Conservation (phyloP, 2,888 invertebrate genomes). For the Dioctria linearis region DNA sequence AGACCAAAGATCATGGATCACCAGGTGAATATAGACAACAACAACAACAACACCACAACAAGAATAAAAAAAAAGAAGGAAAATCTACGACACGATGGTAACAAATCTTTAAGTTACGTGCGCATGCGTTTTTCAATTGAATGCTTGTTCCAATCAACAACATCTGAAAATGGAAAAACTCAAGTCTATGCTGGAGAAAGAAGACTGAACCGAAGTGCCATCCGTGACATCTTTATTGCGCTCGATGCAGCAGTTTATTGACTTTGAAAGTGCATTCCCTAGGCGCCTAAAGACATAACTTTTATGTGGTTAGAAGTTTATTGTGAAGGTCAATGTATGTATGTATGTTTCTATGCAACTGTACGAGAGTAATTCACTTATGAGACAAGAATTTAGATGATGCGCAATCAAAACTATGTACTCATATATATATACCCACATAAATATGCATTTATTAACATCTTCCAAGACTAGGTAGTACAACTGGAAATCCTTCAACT, state of each 20-base stretch:
- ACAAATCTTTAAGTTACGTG: constrained; percentile 47
- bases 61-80: background rate
- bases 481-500: constrained; percentile 39
- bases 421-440: background rate
- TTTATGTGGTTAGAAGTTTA: constrained; percentile 8
- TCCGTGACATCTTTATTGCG: constrained; percentile 47
- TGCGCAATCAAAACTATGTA: too few species aligned
- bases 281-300: constrained; percentile 41
- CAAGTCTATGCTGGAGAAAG: background rate
- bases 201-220: constrained; percentile 29
- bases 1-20: constrained; percentile 45
- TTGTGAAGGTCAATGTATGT: constrained; percentile 37
- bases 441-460: background rate
- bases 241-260: constrained; percentile 46
- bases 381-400: too few species aligned
- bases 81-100: constrained; percentile 34
- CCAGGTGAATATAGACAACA: constrained; percentile 24
- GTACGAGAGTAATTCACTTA: too few species aligned
- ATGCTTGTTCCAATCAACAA: constrained; percentile 35
- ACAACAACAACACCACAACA: too few species aligned
- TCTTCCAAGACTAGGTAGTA: constrained; percentile 19
- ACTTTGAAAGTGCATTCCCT: constrained; percentile 43
- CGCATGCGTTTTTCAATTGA: constrained; percentile 43
- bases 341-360: background rate
- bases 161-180: constrained; percentile 30